phyloP scores from a whole-genome alignment of 2,888 invertebrate species.

The Melanophora roralis region DNA sequence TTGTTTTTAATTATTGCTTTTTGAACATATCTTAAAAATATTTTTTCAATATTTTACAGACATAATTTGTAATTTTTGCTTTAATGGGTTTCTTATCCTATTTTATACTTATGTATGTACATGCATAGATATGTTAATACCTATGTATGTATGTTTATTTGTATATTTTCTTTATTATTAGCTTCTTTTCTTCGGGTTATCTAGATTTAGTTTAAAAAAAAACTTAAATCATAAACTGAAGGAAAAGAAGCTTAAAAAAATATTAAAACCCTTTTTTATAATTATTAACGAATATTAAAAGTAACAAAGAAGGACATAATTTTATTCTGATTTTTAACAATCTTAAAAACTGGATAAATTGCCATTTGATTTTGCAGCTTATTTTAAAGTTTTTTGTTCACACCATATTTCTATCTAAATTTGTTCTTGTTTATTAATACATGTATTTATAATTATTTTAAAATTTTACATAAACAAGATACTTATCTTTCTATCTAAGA shows the following conservation, averaged over 20 bases:
- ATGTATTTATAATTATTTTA: neutral
- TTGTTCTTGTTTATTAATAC: neutral
- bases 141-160: slow-evolving; percentile 40
- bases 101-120: slow-evolving; percentile 57
- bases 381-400: neutral
- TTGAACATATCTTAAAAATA: slow-evolving; percentile 76
- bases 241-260: slow-evolving; percentile 15
- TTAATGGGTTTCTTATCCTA: slow-evolving; percentile 55
- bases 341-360: neutral
- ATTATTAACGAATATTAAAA: neutral
- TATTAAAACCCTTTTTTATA: neutral
- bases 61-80: slow-evolving; percentile 61
- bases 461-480: neutral
- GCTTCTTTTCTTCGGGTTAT: slow-evolving; percentile 13
- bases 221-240: neutral
- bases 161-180: slow-evolving; percentile 4
- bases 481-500: slow-evolving; percentile 28
- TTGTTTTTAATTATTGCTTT: slow-evolving; percentile 76
- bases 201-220: neutral
- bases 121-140: slow-evolving; percentile 45
- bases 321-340: neutral
- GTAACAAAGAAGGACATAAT: slow-evolving; percentile 27
- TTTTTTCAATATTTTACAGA: slow-evolving; percentile 63
- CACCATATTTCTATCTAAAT: slow-evolving; percentile 34
- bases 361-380: neutral